Conservation (phyloP, 1,140 invertebrate species). For the Globodera rostochiensis region DNA sequence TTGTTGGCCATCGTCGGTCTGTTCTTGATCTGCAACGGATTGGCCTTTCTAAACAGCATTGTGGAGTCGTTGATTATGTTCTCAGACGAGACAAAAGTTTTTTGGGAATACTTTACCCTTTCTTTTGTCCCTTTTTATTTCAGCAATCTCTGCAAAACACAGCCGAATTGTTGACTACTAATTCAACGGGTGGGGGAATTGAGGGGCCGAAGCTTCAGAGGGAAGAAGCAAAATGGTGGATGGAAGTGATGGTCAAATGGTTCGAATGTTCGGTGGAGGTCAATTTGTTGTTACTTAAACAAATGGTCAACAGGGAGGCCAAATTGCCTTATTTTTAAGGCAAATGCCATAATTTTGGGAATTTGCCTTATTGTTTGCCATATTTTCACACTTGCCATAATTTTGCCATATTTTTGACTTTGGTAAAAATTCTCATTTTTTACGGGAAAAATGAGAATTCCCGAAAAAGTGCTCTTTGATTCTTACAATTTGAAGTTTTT, state of each 20-base stretch:
- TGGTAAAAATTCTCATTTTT: too few relatives aligned
- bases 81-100: background rate
- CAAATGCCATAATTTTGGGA: too few relatives aligned
- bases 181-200: background rate
- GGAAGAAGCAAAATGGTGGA: conserved; percentile 14
- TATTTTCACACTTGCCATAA: too few relatives aligned
- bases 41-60: conserved; percentile 64
- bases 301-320: too few relatives aligned
- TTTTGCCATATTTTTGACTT: too few relatives aligned
- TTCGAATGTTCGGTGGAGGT: conserved; percentile 40
- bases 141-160: background rate
- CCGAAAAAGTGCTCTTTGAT: too few relatives aligned
- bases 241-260: conserved; percentile 30
- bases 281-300: too few relatives aligned
- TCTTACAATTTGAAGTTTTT: too few relatives aligned
- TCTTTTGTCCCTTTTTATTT: background rate
- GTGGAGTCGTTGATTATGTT: conserved; percentile 57
- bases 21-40: conserved; percentile 61
- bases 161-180: background rate
- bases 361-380: too few relatives aligned
- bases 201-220: conserved; percentile 18
- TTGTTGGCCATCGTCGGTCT: conserved; percentile 63
- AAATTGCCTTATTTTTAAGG: too few relatives aligned
- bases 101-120: background rate
- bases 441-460: too few relatives aligned